Conservation (phyloP, 2,113 vertebrate species). For the Tetraodon nigroviridis region DNA sequence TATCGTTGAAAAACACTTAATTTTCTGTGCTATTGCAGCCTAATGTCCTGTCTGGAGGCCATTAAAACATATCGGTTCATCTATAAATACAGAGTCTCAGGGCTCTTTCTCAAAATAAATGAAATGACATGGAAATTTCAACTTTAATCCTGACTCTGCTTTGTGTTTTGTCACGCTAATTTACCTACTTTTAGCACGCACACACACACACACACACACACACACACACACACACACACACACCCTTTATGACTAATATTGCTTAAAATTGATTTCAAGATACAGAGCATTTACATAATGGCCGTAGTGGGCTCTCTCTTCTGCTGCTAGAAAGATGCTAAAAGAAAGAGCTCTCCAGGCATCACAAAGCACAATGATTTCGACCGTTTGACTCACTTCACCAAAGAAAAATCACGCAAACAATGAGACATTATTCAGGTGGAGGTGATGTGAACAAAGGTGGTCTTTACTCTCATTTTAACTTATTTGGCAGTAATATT, state of each 20-base stretch:
- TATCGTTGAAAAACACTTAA: conserved; percentile 41
- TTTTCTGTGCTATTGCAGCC: conserved; percentile 30
- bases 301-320: conserved; percentile 34
- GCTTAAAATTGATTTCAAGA: conserved; percentile 6
- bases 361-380: conserved; percentile 7
- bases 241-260: neutral
- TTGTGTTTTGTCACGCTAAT: conserved; percentile 1
- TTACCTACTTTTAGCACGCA: conserved; percentile 1
- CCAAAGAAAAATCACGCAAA: neutral
- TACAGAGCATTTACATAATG: neutral
- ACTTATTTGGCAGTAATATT: too few species aligned
- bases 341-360: conserved; percentile 14
- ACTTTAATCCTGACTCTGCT: conserved; percentile 8
- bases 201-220: neutral
- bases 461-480: too few species aligned
- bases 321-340: conserved; percentile 13
- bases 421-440: neutral
- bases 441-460: neutral
- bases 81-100: conserved; percentile 24
- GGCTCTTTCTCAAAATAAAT: conserved; percentile 13
- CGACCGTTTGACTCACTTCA: neutral
- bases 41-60: conserved; percentile 28
- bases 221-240: neutral
- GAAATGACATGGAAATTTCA: conserved; percentile 8
- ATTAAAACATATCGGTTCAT: conserved; percentile 25